A percentile compares a stretch with the other conserved stretches of the same genome.
Evolutionary conservation across 2,113 vertebrate species (phyloP).

Genomic region (pig (Sus scrofa)): T2T-Sscrofa CM000813.6:137173001-137173500

Average conservation of each 20-base stretch:
- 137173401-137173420: background rate
- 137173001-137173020: background rate
- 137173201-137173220: background rate
- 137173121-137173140: slow-evolving; percentile 39
- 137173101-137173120: background rate
- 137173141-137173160: background rate
- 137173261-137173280: background rate
- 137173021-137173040: background rate
- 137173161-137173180: slow-evolving; percentile 29
- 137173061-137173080: background rate
- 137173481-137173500: background rate
- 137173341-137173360: background rate
- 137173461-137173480: background rate
- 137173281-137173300: background rate
- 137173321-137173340: background rate
- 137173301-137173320: background rate
- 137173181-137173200: background rate
- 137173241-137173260: background rate
- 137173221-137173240: background rate
- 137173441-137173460: background rate
- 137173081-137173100: background rate
- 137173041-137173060: background rate
- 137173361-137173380: background rate
- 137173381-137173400: background rate
- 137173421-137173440: background rate